Evolutionary conservation across 2,113 vertebrate species (phyloP).

Genomic region (Silurus glanis): DNA sequence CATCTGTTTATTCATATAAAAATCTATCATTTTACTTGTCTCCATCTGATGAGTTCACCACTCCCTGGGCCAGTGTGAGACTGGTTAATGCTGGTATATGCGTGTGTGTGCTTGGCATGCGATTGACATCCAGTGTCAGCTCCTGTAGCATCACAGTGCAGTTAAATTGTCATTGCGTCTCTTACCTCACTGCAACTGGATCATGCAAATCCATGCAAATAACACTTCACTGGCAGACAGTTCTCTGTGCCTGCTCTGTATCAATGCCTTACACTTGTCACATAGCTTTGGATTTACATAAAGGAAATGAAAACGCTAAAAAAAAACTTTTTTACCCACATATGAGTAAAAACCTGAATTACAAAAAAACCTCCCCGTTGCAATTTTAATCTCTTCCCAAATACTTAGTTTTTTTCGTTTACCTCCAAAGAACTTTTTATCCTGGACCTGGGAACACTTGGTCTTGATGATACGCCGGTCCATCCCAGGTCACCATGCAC

Average conservation of each 20-base stretch:
- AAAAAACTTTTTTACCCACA: not conserved
- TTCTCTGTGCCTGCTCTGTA: slow-evolving; percentile 51
- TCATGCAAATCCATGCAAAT: slow-evolving; percentile 74
- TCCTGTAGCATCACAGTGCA: slow-evolving; percentile 61
- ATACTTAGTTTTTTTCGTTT: not conserved
- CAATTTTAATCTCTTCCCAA: not conserved
- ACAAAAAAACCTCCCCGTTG: too few species aligned
- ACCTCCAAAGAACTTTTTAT: not conserved
- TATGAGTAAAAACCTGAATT: too few species aligned
- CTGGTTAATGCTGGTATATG: slow-evolving; percentile 10
- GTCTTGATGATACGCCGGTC: not conserved
- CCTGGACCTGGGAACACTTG: not conserved
- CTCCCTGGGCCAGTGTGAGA: slow-evolving; percentile 1
- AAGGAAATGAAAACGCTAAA: not conserved
- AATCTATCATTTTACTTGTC: slow-evolving; percentile 14
- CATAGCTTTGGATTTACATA: slow-evolving; percentile 1
- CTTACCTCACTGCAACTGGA: slow-evolving; percentile 67
- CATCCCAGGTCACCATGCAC: not conserved
- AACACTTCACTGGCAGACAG: slow-evolving; percentile 64
- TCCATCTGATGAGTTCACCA: slow-evolving; percentile 26
- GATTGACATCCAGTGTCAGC: slow-evolving; percentile 61
- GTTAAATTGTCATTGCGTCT: slow-evolving; percentile 66
- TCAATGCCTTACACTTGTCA: slow-evolving; percentile 39
- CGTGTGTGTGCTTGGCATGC: not conserved
- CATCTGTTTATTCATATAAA: slow-evolving; percentile 50